phyloP scores from a whole-genome alignment of 2,888 invertebrate species.

The Isoperla grammatica region DNA sequence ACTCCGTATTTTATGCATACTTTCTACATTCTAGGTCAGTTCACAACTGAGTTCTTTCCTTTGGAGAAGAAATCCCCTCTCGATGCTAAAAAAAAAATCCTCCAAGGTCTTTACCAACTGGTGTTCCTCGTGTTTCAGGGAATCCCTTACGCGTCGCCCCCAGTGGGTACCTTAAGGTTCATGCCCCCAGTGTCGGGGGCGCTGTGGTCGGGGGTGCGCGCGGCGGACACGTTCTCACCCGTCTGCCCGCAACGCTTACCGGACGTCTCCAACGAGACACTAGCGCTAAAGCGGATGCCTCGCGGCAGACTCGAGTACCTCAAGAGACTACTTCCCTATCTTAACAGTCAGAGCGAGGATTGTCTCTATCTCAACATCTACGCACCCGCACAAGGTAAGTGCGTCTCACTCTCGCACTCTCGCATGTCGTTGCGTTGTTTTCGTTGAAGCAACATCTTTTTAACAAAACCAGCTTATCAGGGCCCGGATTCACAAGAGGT shows the following conservation, averaged over 20 bases:
- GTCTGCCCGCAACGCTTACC: slow-evolving; percentile 91
- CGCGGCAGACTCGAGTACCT: slow-evolving; percentile 83
- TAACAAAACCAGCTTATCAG: too few relatives aligned
- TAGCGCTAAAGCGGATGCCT: slow-evolving; percentile 78
- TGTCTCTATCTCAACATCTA: slow-evolving; percentile 96
- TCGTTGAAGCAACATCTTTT: too few relatives aligned
- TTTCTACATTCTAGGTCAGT: too few relatives aligned
- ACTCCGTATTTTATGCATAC: too few relatives aligned
- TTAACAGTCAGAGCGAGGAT: slow-evolving; percentile 92
- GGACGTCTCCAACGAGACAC: slow-evolving; percentile 77
- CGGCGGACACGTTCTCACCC: slow-evolving; percentile 80
- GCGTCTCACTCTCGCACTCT: too few relatives aligned
- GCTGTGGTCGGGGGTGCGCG: slow-evolving; percentile 84
- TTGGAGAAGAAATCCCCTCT: too few relatives aligned
- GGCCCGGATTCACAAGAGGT: too few relatives aligned
- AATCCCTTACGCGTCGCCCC: slow-evolving; percentile 91
- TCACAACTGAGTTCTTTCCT: too few relatives aligned
- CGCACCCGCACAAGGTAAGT: slow-evolving; percentile 87
- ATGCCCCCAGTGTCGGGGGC: slow-evolving; percentile 95
- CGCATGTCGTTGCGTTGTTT: too few relatives aligned
- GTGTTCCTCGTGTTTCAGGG: slow-evolving; percentile 90
- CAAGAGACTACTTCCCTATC: slow-evolving; percentile 77
- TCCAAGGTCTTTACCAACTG: too few relatives aligned
- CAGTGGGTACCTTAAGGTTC: slow-evolving; percentile 81
- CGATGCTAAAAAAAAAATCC: too few relatives aligned